Conservation (phyloP, 2,888 invertebrate species). For the Cancer borealis region DNA sequence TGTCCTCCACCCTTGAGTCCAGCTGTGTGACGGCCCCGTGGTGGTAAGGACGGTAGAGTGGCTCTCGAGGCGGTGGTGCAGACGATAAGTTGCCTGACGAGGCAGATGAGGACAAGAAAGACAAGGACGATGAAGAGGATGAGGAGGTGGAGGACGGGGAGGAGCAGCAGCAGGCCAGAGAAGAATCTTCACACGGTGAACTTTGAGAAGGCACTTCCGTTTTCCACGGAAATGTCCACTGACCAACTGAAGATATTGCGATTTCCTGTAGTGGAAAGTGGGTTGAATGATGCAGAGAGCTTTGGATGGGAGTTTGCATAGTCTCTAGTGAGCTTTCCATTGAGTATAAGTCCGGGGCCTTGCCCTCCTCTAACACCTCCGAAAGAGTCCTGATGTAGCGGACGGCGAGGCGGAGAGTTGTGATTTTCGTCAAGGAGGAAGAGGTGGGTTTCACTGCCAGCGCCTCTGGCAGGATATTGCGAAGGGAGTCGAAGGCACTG, state of each 20-base stretch:
- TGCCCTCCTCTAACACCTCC: constrained; percentile 46
- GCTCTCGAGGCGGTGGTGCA: not conserved
- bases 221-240: not conserved
- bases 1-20: not conserved
- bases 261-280: constrained; percentile 17
- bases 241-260: not conserved
- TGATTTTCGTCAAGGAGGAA: constrained; percentile 86
- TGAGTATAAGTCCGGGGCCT: not conserved
- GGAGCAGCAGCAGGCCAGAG: not conserved
- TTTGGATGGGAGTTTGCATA: not conserved
- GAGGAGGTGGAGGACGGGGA: not conserved
- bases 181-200: not conserved
- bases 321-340: not conserved
- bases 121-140: not conserved
- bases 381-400: constrained; percentile 84
- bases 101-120: not conserved
- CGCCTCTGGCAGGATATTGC: constrained; percentile 34
- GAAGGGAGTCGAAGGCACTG: constrained; percentile 57
- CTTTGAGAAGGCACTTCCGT: not conserved
- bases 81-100: not conserved
- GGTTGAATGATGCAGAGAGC: not conserved
- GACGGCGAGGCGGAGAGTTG: constrained; percentile 91
- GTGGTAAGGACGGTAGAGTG: not conserved
- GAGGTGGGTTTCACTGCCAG: not conserved
- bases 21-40: not conserved